phyloP scores from a whole-genome alignment of 2,888 invertebrate species.

The Dascillus cervinus region DNA sequence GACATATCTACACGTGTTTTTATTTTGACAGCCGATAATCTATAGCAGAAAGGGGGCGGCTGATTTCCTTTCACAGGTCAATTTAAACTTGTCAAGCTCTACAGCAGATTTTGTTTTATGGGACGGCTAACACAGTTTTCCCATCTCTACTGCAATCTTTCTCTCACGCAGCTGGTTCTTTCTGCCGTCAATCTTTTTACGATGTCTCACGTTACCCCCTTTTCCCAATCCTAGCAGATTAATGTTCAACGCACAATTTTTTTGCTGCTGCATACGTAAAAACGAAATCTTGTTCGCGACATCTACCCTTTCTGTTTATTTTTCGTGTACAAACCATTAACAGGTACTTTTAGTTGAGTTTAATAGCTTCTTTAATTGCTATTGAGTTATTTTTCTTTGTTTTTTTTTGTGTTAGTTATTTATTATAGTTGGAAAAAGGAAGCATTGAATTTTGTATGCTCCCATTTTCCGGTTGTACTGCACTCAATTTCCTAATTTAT shows the following conservation, averaged over 20 bases:
- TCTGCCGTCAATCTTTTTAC: constrained; percentile 6
- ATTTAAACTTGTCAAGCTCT: constrained; percentile 19
- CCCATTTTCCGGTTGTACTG: too few species aligned
- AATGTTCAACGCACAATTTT: not conserved
- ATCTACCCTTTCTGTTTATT: not conserved
- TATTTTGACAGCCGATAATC: constrained; percentile 15
- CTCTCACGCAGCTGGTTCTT: constrained; percentile 11
- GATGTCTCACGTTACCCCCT: constrained; percentile 8
- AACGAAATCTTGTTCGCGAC: not conserved
- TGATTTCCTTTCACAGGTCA: constrained; percentile 14
- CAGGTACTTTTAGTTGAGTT: constrained; percentile 9
- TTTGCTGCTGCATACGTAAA: constrained; percentile 1
- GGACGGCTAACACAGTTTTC: constrained; percentile 14
- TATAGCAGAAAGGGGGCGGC: constrained; percentile 11
- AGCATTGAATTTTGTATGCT: too few species aligned
- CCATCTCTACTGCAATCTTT: constrained; percentile 12
- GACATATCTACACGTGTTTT: constrained; percentile 8
- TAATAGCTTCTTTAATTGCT: constrained; percentile 10
- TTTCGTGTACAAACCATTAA: constrained; percentile 8
- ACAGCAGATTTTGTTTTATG: constrained; percentile 19
- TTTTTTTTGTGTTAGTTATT: too few species aligned
- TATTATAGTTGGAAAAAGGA: too few species aligned
- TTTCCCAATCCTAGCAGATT: constrained; percentile 4
- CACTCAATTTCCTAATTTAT: too few species aligned
- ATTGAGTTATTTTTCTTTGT: constrained; percentile 7